Evolutionary conservation across 2,888 invertebrate genomes (phyloP).

Genomic region (Drosophila pseudotakahashii): DNA sequence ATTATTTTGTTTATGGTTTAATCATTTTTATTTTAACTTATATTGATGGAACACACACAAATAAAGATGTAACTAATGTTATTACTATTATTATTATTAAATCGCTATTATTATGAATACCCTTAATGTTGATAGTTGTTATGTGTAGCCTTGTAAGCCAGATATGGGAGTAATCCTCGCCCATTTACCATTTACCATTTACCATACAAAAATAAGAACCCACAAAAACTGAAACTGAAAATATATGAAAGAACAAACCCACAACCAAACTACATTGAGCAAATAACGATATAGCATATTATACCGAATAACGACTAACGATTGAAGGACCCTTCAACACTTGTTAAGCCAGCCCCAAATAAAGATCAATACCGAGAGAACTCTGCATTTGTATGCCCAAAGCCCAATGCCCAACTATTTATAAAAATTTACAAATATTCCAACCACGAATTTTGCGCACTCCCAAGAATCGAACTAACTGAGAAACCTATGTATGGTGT

Average conservation of each 20-base stretch:
- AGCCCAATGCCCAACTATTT: constrained; percentile 29
- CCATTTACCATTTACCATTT: constrained; percentile 9
- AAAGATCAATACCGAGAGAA: constrained; percentile 28
- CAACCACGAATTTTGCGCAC: constrained; percentile 53
- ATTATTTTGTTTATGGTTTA: constrained; percentile 36
- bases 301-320: neutral
- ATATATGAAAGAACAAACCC: constrained; percentile 5
- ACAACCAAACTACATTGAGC: constrained; percentile 5
- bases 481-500: constrained; percentile 13
- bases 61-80: constrained; percentile 44
- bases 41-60: constrained; percentile 31
- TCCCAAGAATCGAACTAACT: constrained; percentile 29
- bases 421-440: constrained; percentile 33
- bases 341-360: constrained; percentile 7
- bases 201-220: constrained; percentile 9
- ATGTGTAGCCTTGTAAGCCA: constrained; percentile 38
- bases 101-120: constrained; percentile 30
- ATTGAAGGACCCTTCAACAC: constrained; percentile 1
- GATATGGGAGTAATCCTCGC: constrained; percentile 34
- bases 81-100: constrained; percentile 27
- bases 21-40: constrained; percentile 44
- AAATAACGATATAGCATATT: constrained; percentile 8
- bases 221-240: constrained; percentile 12
- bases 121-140: constrained; percentile 40
- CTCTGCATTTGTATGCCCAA: constrained; percentile 53